phyloP scores from a whole-genome alignment of 2,113 vertebrate species.

The Hepsetus odoe region DNA sequence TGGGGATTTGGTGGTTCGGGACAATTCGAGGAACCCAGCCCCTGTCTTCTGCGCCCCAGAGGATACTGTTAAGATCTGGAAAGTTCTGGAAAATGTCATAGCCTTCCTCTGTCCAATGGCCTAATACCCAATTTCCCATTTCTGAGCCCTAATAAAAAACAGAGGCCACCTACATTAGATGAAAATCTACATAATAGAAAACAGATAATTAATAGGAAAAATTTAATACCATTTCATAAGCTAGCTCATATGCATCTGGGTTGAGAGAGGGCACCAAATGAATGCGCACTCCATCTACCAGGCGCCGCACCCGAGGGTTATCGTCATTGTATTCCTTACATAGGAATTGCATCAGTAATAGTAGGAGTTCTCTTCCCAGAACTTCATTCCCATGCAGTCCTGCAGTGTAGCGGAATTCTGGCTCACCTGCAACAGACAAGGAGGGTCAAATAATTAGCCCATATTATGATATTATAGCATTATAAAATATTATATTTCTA shows the following conservation, averaged over 20 bases:
- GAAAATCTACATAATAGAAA: not conserved
- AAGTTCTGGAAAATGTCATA: constrained; percentile 97
- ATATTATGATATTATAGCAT: not conserved
- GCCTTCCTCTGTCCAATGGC: constrained; percentile 91
- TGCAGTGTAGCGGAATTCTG: constrained; percentile 91
- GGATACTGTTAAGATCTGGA: constrained; percentile 85
- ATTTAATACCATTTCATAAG: constrained; percentile 79
- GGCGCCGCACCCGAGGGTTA: constrained; percentile 83
- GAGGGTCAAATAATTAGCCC: not conserved
- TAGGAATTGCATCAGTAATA: constrained; percentile 95
- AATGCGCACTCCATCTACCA: constrained; percentile 89
- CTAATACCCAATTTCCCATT: constrained; percentile 90
- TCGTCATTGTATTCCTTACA: constrained; percentile 92
- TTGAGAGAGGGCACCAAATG: constrained; percentile 94
- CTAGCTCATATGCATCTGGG: constrained; percentile 89
- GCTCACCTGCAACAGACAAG: constrained; percentile 78
- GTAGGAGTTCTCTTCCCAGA: constrained; percentile 89
- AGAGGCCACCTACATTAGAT: not conserved
- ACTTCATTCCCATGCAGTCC: constrained; percentile 95
- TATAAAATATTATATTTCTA: too few relatives aligned
- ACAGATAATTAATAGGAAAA: not conserved
- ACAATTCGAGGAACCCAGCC: constrained; percentile 84
- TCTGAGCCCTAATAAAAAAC: constrained; percentile 84
- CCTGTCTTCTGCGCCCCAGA: constrained; percentile 92
- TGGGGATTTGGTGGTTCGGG: constrained; percentile 87